phyloP scores from a whole-genome alignment of 2,888 invertebrate genomes.

The Rotaria magnacalcarata region DNA sequence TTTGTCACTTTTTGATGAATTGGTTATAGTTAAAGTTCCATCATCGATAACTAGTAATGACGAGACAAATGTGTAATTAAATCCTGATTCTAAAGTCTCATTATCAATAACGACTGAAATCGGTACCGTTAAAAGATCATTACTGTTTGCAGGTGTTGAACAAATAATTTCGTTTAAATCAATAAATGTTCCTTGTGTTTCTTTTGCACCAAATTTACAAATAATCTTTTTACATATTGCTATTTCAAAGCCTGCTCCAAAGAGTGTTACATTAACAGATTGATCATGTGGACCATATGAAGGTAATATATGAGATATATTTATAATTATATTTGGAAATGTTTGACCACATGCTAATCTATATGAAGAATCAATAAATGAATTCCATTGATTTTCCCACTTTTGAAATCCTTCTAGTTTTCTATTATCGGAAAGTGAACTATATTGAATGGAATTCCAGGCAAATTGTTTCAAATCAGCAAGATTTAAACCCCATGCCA shows the following conservation, averaged over 20 bases:
- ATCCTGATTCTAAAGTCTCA: background rate
- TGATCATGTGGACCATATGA: constrained; percentile 44
- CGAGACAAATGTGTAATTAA: background rate
- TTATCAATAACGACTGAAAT: background rate
- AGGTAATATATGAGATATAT: constrained; percentile 47
- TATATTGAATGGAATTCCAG: constrained; percentile 48
- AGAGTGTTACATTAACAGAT: constrained; percentile 48
- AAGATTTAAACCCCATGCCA: constrained; percentile 50
- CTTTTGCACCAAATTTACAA: constrained; percentile 47
- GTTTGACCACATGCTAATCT: constrained; percentile 47
- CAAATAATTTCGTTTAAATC: constrained; percentile 31
- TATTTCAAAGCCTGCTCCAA: constrained; percentile 48
- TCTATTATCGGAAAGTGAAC: constrained; percentile 47
- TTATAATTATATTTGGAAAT: background rate
- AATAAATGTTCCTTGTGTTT: background rate
- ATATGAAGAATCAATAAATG: constrained; percentile 47
- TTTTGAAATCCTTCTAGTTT: constrained; percentile 48
- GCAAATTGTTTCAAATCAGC: constrained; percentile 49
- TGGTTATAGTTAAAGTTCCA: background rate
- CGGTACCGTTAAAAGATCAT: background rate
- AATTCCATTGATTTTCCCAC: constrained; percentile 48
- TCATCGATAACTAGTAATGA: background rate
- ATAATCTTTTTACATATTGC: constrained; percentile 46
- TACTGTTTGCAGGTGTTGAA: background rate
- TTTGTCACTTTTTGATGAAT: background rate